Base-by-base conservation (phyloP, 2,888 invertebrate species). In the Heliconius hortense region DNA sequence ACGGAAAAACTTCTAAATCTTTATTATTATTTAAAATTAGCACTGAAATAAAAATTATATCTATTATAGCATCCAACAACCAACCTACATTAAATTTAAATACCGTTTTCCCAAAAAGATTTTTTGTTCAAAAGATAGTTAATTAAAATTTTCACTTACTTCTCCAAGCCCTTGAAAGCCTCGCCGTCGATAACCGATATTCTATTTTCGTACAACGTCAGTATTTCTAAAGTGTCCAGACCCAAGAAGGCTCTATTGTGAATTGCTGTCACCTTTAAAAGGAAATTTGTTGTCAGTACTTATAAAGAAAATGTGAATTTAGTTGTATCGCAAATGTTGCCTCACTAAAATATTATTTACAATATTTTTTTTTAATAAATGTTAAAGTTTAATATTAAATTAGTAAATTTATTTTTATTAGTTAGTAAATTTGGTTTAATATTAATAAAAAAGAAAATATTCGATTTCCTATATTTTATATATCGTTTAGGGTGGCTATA, bases 171-270 rank as follows among this genome's bases (percentile, higher is more conserved):
- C 81, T 96, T 95, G 88, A 98, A 98, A 56, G 98, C 97, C 79
- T 97, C 97, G 15, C 95, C 95, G 86, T 98, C 97, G 80, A 98
- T 96, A 73, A 94, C 95, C 81, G 95, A 95, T 85, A 98, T 96
- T 91, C 96, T 96, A 88, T 98, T 98, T 89, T 97, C 98, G 88
- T 98, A 98, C 56, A 98, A 92, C 18, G 97, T 97, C 60, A 98
- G 95, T 80, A 98, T 97, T 88, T 98, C 97, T 81, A 98, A 90
- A 4, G 98, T 97, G 85, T 97, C 97, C 82, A 98, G 94, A 0
- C 98, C 98, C 85, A 97, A 96, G 86, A 98, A 98, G 15, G 98
- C 98, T 80, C 95, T 96, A 79, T 96, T 95, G 84, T 97, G 97
- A 53, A 98, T 95, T 73, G 95, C 96, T 68, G 95, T 95, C 83